Percentiles rank a stretch among this genome's conserved stretches.
These are phyloP conservation scores for Hirundichthys speculiger DNA, from an alignment of 2,113 vertebrate species.

Conservation along the genomic window DNA sequence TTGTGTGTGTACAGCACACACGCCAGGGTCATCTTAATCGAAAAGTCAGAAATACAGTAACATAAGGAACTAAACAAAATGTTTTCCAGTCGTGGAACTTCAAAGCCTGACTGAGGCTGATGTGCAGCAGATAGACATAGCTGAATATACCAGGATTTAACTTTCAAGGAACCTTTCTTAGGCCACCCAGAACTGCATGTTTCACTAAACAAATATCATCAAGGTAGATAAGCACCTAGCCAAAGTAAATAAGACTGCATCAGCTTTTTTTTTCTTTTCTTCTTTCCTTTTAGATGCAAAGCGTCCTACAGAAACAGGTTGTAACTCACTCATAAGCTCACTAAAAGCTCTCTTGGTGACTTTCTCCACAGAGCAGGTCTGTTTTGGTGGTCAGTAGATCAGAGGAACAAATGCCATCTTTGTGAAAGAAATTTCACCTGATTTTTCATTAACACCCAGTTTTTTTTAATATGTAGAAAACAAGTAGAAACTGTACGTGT, in stretches of 20 bases:
- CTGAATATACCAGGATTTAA: conserved; percentile 50
- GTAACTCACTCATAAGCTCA: conserved; percentile 9
- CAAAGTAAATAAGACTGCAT: conserved; percentile 63
- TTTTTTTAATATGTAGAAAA: conserved; percentile 8
- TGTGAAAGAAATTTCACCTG: not conserved
- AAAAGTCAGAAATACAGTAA: conserved; percentile 26
- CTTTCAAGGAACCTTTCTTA: conserved; percentile 31
- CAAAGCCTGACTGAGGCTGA: conserved; percentile 46
- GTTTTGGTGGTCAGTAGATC: no score
- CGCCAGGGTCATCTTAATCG: conserved; percentile 24
- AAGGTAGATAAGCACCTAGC: conserved; percentile 71
- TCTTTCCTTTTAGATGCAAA: conserved; percentile 9
- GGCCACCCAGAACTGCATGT: conserved; percentile 68
- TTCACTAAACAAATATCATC: conserved; percentile 60
- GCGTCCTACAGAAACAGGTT: not conserved
- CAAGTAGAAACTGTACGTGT: not conserved
- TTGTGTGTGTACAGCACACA: conserved; percentile 5
- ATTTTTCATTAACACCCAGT: not conserved
- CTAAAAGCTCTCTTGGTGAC: not conserved
- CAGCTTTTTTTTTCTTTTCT: conserved; percentile 22
- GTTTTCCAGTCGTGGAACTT: conserved; percentile 28
- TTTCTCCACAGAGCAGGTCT: conserved; percentile 1
- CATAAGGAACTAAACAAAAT: conserved; percentile 44
- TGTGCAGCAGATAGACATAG: conserved; percentile 46
- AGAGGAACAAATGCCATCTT: not conserved